These are phyloP conservation scores for Pissodes strobi DNA, from an alignment of 1,140 invertebrate species.

Conservation along the genomic window DNA sequence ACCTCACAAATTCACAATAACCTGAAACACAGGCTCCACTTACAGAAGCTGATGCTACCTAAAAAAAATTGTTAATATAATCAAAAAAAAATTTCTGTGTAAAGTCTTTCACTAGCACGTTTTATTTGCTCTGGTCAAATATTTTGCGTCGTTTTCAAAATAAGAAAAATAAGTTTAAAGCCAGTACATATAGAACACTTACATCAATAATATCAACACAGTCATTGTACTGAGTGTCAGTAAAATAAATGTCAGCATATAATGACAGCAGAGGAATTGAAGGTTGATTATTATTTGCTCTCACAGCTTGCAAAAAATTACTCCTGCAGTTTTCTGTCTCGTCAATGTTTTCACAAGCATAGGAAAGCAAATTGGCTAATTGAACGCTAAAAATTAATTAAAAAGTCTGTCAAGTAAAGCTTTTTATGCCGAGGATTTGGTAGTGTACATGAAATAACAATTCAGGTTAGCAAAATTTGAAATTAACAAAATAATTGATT, in stretches of 20 bases:
- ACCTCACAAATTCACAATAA: slow-evolving; percentile 63
- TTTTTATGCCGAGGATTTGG: too few species aligned
- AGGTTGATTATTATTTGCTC: slow-evolving; percentile 39
- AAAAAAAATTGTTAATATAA: slow-evolving; percentile 7
- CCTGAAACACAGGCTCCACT: slow-evolving; percentile 56
- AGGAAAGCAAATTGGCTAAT: slow-evolving; percentile 32
- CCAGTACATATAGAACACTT: slow-evolving; percentile 14
- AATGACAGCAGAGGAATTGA: slow-evolving; percentile 26
- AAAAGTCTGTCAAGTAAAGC: too few species aligned
- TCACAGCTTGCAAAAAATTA: slow-evolving; percentile 28
- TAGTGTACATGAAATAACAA: too few species aligned
- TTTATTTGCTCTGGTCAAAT: too few species aligned
- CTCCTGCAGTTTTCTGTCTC: slow-evolving; percentile 15
- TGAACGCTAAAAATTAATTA: slow-evolving; percentile 37
- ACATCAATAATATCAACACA: slow-evolving; percentile 34
- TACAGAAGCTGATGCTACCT: slow-evolving; percentile 16
- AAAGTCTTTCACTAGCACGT: too few species aligned
- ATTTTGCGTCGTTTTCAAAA: too few species aligned
- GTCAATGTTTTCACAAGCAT: slow-evolving; percentile 38
- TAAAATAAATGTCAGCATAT: slow-evolving; percentile 37
- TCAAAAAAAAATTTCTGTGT: neutral
- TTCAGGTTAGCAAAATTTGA: too few species aligned
- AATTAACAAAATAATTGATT: too few species aligned
- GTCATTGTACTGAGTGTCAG: slow-evolving; percentile 35
- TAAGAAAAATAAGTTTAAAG: too few species aligned